Conservation (phyloP, 1,140 invertebrate species). For the Aphidius ervi region DNA sequence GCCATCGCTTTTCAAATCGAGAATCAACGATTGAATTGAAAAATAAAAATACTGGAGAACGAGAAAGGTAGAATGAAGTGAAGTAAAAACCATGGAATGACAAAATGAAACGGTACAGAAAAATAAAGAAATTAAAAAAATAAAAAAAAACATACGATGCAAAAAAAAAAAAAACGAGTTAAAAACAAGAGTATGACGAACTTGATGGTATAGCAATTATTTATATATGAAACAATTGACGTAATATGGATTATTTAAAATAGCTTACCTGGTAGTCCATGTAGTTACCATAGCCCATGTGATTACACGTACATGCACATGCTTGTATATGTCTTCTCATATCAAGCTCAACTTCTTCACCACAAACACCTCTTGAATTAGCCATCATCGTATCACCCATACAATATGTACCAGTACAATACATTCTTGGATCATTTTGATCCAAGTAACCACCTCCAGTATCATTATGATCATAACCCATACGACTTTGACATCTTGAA, state of each 20-base stretch:
- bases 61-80: too few species aligned
- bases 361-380: slow-evolving; percentile 46
- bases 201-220: background rate
- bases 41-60: too few species aligned
- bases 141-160: too few species aligned
- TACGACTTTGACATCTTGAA: slow-evolving; percentile 47
- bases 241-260: background rate
- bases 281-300: slow-evolving; percentile 87
- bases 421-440: slow-evolving; percentile 50
- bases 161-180: too few species aligned
- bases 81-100: too few species aligned
- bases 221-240: background rate
- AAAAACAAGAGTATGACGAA: too few species aligned
- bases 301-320: slow-evolving; percentile 83
- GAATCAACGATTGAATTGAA: too few species aligned
- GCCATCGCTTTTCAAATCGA: too few species aligned
- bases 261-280: slow-evolving; percentile 79
- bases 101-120: too few species aligned
- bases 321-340: slow-evolving; percentile 80
- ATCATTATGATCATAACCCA: slow-evolving; percentile 49
- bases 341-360: slow-evolving; percentile 64
- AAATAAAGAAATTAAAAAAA: too few species aligned
- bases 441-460: slow-evolving; percentile 48
- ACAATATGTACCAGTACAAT: slow-evolving; percentile 51
- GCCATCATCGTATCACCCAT: slow-evolving; percentile 54